Percentiles rank a stretch among this genome's conserved stretches.
These are phyloP conservation scores for Brachypteracias leptosomus DNA, from an alignment of 2,113 vertebrate genomes.

Conservation along the genomic window DNA sequence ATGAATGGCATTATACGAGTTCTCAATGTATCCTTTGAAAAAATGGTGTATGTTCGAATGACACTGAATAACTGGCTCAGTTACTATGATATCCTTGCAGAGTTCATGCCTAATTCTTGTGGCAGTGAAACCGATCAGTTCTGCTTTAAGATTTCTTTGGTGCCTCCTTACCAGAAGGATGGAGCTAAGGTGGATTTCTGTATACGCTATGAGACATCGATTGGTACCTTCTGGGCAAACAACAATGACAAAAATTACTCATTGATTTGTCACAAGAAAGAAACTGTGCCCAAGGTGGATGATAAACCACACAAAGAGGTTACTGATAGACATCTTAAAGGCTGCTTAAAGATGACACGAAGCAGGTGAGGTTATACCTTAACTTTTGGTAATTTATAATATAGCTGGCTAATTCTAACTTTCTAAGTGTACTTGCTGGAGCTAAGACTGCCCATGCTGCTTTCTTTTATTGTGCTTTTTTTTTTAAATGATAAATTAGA, in stretches of 20 bases:
- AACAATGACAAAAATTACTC: slow-evolving; percentile 88
- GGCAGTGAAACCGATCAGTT: slow-evolving; percentile 90
- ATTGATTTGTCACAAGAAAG: slow-evolving; percentile 86
- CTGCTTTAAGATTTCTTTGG: slow-evolving; percentile 84
- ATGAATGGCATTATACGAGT: slow-evolving; percentile 88
- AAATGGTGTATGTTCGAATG: slow-evolving; percentile 84
- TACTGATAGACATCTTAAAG: slow-evolving; percentile 81
- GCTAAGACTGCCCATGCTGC: not conserved
- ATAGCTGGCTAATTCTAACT: not conserved
- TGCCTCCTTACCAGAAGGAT: slow-evolving; percentile 81
- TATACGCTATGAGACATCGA: slow-evolving; percentile 87
- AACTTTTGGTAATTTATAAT: not conserved
- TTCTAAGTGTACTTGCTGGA: not conserved
- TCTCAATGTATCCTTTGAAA: slow-evolving; percentile 89
- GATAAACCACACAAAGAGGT: slow-evolving; percentile 69
- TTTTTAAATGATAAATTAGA: not conserved
- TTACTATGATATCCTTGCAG: slow-evolving; percentile 87
- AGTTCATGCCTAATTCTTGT: slow-evolving; percentile 90
- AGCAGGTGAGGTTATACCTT: slow-evolving; percentile 80
- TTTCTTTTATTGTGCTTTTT: not conserved
- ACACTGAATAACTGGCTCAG: slow-evolving; percentile 86
- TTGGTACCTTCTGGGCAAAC: slow-evolving; percentile 92
- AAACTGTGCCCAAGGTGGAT: slow-evolving; percentile 34
- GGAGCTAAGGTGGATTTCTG: slow-evolving; percentile 89
- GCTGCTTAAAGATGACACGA: slow-evolving; percentile 85